These are phyloP conservation scores for Aphidius ervi DNA, from an alignment of 1,140 invertebrate species.

Conservation along the genomic window DNA sequence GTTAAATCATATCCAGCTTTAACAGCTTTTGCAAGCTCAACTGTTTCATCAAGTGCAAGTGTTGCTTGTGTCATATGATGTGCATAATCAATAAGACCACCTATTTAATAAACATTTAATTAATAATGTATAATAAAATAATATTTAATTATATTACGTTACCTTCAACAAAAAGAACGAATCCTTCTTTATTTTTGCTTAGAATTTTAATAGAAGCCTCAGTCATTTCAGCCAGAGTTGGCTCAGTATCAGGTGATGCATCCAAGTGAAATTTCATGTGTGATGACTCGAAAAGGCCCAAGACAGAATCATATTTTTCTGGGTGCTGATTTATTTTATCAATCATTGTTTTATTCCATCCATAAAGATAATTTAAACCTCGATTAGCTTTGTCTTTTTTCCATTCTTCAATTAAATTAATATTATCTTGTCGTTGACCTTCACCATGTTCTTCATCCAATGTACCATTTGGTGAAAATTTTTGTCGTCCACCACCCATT, in stretches of 20 bases:
- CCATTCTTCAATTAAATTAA: constrained; percentile 50
- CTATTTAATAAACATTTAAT: too few species aligned
- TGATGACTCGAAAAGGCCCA: constrained; percentile 58
- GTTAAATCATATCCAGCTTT: constrained; percentile 57
- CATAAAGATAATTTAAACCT: constrained; percentile 28
- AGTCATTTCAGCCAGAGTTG: constrained; percentile 76
- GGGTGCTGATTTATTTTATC: constrained; percentile 42
- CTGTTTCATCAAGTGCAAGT: constrained; percentile 66
- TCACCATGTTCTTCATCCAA: constrained; percentile 49
- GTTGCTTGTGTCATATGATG: constrained; percentile 65
- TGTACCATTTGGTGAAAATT: constrained; percentile 54
- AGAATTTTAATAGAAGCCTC: constrained; percentile 72
- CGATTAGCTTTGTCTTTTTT: constrained; percentile 32
- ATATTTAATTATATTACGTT: too few species aligned
- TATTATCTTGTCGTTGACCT: constrained; percentile 52
- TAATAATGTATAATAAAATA: too few species aligned
- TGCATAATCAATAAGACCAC: constrained; percentile 69
- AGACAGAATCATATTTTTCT: constrained; percentile 54
- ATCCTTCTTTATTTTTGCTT: constrained; percentile 65
- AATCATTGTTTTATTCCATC: constrained; percentile 47
- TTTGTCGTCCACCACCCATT: constrained; percentile 63
- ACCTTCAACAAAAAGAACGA: constrained; percentile 68
- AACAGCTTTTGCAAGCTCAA: constrained; percentile 66
- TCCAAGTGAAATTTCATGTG: constrained; percentile 55
- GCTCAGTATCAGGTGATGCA: constrained; percentile 56